Conservation (phyloP, 2,888 invertebrate genomes). For the Caenorhabditis virilis region DNA sequence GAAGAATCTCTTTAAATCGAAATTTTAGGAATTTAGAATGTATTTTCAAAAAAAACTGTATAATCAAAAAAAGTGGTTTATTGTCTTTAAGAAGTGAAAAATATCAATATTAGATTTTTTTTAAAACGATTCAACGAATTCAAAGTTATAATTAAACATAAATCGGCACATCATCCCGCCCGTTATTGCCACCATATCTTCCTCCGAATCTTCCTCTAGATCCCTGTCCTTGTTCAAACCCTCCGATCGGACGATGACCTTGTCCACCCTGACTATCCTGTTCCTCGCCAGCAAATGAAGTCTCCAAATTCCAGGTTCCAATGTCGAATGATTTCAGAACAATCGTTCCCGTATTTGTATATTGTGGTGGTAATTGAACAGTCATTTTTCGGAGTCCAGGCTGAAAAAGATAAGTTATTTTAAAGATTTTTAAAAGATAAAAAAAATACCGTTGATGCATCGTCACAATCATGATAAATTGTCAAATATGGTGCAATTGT, state of each 20-base stretch:
- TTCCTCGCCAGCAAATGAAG: conserved; percentile 36
- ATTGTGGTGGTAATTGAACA: conserved; percentile 34
- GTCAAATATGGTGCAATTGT: conserved; percentile 31
- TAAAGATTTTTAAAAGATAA: background rate
- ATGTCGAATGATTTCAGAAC: conserved; percentile 31
- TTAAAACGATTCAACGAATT: too few relatives aligned
- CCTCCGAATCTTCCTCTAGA: too few relatives aligned
- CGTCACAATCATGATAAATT: conserved; percentile 37
- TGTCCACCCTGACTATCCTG: conserved; percentile 1
- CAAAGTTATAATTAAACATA: too few relatives aligned
- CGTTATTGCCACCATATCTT: too few relatives aligned
- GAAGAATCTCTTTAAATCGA: too few relatives aligned
- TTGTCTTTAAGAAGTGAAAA: too few relatives aligned
- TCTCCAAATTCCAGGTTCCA: conserved; percentile 41
- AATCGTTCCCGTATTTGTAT: conserved; percentile 30
- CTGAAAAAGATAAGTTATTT: conserved; percentile 1
- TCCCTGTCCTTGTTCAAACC: background rate
- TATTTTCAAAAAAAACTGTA: too few relatives aligned
- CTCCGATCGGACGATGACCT: background rate
- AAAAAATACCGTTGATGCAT: conserved; percentile 10
- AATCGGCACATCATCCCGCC: too few relatives aligned
- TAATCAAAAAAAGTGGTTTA: too few relatives aligned
- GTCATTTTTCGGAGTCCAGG: conserved; percentile 40
- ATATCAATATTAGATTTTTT: too few relatives aligned
- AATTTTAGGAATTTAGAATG: too few relatives aligned